Evolutionary conservation across 1,140 invertebrate genomes (phyloP), one percentile per base, ranked within the genome.

Genomic region (Anastrepha ludens): DNA sequence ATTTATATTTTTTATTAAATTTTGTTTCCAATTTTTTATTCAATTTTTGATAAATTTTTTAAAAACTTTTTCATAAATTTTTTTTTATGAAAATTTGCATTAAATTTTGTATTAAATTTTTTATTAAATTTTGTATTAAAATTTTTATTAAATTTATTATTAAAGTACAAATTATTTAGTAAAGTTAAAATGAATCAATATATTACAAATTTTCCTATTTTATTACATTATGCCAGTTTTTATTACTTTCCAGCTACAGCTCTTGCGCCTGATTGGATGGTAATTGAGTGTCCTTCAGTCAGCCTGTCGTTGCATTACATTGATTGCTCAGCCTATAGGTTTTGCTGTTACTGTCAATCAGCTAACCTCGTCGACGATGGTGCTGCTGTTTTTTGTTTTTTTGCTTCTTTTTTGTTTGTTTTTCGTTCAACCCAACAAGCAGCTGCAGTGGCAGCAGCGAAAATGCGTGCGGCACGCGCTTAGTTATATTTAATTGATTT

Each of bases 401-500:
- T 64, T 64, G 9, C 17, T 64, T n/a, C 11, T n/a, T 1, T 8
- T 17, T 50, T 50, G 3, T 47, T 74, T 74, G 15, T 47, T 41
- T 47, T 13, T 74, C 44, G 47, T 74, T 41, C 74, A 47, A 50
- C n/a, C 47, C 15, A 8, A 2, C 50, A n/a, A 20, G 55, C 74
- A 58, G 74, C 47, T 81, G 41, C 74, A 20, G 7, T 29, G 29
- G 50, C n/a, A 55, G 74, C 47, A 81, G 20, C 60, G 47, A n/a
- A 50, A 55, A 81, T 81, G 74, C 50, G 74, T 81, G 47, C 6
- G 47, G n/a, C 44, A 55, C 47, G 74, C 74, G 74, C 44, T 81
- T 55, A 17, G n/a, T 62, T 17, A 58, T 20, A 81, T 58, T 70
- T 20, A 81, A 81, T 81, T 58, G 74, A 81, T 81, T 81, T 81